These are phyloP conservation scores for Symphodus melops DNA, from an alignment of 2,113 vertebrate genomes.

Conservation along the genomic window DNA sequence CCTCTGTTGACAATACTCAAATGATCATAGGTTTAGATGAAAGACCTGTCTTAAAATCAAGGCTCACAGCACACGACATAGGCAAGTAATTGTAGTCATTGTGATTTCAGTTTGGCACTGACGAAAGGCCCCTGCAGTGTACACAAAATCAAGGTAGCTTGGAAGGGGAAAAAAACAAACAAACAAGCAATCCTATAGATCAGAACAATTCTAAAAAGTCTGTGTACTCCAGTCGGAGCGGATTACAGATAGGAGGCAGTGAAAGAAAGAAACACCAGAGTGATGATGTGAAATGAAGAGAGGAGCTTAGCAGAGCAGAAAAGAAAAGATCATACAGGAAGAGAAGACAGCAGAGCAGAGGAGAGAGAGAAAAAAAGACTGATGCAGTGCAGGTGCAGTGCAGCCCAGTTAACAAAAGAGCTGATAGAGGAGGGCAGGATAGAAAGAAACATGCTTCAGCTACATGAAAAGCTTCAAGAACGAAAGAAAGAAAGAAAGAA, in stretches of 20 bases:
- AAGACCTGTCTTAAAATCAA: no score
- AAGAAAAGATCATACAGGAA: neutral
- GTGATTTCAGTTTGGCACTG: no score
- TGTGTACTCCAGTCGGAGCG: neutral
- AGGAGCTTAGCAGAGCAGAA: neutral
- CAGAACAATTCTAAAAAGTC: neutral
- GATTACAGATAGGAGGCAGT: slow-evolving; percentile 2
- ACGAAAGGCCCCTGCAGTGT: neutral
- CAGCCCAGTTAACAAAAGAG: slow-evolving; percentile 36
- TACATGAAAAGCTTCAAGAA: neutral
- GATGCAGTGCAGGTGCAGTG: slow-evolving; percentile 59
- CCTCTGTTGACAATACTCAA: no score
- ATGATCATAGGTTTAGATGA: no score
- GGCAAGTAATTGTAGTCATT: no score
- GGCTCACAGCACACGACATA: no score
- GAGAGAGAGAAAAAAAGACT: slow-evolving; percentile 12
- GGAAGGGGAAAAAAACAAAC: neutral
- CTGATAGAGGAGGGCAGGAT: neutral
- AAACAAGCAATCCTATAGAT: neutral
- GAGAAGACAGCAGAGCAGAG: neutral
- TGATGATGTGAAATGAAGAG: neutral
- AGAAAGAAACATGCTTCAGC: neutral
- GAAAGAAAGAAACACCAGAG: neutral
- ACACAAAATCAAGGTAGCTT: neutral
- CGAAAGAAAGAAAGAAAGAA: neutral